Evolutionary conservation across 2,113 vertebrate species (phyloP).

Genomic region (Pedionomus torquatus): DNA sequence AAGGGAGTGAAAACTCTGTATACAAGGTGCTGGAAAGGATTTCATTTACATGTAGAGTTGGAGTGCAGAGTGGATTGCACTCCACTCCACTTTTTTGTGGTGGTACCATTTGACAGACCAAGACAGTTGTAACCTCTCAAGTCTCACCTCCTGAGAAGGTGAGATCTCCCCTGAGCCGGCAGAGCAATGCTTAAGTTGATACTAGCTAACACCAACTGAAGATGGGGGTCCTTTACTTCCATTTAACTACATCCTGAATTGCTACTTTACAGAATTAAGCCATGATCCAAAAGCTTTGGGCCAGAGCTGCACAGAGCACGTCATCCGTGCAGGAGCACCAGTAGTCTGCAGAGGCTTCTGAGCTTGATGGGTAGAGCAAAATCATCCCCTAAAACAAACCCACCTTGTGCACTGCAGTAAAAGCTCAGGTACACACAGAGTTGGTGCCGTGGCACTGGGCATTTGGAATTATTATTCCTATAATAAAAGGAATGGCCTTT

Average conservation of each 20-base stretch:
- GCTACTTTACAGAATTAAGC: background rate
- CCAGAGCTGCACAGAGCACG: background rate
- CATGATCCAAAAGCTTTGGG: background rate
- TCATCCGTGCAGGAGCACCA: background rate
- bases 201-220: background rate
- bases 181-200: background rate
- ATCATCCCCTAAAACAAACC: background rate
- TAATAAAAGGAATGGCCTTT: background rate
- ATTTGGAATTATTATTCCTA: background rate
- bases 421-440: background rate
- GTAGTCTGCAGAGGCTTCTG: background rate
- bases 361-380: background rate
- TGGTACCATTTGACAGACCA: background rate
- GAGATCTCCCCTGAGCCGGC: background rate
- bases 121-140: background rate
- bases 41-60: background rate
- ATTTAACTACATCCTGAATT: fast-evolving
- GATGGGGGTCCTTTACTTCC: background rate
- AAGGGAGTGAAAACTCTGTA: background rate
- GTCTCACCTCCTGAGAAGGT: background rate
- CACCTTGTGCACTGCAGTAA: background rate
- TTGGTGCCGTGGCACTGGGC: background rate
- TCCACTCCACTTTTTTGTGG: background rate
- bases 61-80: background rate
- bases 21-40: background rate